phyloP scores from a whole-genome alignment of 1,140 invertebrate genomes.

The Antheraea pernyi region DNA sequence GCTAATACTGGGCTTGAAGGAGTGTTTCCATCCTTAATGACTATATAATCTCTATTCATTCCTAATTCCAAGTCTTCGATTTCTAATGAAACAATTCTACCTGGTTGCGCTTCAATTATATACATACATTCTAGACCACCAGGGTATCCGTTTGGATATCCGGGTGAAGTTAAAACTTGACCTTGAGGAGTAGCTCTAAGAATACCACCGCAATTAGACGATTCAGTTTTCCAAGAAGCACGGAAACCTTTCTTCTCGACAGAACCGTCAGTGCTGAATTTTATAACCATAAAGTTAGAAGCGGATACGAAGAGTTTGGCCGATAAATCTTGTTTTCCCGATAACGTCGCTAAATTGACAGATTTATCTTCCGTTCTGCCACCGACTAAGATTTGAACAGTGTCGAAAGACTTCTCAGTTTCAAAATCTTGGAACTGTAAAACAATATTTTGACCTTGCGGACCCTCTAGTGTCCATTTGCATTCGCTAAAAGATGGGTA shows the following conservation, averaged over 20 bases:
- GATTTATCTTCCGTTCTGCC: conserved; percentile 96
- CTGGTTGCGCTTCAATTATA: conserved; percentile 92
- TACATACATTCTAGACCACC: conserved; percentile 97
- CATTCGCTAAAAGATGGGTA: conserved; percentile 94
- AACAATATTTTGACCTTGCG: conserved; percentile 95
- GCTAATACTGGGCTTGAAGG: conserved; percentile 92
- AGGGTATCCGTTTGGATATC: conserved; percentile 95
- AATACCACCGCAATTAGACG: conserved; percentile 92
- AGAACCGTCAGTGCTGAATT: conserved; percentile 95
- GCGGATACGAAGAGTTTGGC: conserved; percentile 94
- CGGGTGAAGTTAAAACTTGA: conserved; percentile 91
- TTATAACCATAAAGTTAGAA: conserved; percentile 98
- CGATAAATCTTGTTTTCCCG: conserved; percentile 91
- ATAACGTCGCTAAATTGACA: conserved; percentile 93
- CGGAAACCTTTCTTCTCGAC: conserved; percentile 97
- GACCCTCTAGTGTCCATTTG: conserved; percentile 98
- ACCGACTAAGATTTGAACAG: conserved; percentile 96
- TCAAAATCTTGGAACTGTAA: conserved; percentile 98
- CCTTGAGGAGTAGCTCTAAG: conserved; percentile 90
- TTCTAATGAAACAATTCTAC: conserved; percentile 93
- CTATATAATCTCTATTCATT: conserved; percentile 90
- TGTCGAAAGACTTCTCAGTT: conserved; percentile 97
- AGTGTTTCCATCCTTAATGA: conserved; percentile 93
- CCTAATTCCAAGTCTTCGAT: conserved; percentile 95
- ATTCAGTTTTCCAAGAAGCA: conserved; percentile 96